phyloP scores from a whole-genome alignment of 2,888 invertebrate species.

The Ichneumon xanthorius region DNA sequence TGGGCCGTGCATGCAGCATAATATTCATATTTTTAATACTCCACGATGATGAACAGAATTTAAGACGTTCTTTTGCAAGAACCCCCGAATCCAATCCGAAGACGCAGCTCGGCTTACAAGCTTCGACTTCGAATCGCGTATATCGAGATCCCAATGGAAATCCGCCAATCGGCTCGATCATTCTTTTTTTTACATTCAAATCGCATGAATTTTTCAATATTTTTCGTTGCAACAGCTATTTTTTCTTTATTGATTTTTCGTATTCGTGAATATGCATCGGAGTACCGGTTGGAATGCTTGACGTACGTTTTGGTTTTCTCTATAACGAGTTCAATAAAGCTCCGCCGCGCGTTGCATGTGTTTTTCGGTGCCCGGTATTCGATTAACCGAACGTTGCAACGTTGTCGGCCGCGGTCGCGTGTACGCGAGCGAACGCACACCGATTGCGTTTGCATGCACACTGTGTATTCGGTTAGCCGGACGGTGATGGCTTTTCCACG shows the following conservation, averaged over 20 bases:
- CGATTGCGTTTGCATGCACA: background rate
- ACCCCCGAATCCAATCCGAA: background rate
- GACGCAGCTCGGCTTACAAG: background rate
- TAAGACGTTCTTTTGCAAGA: background rate
- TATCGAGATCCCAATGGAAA: background rate
- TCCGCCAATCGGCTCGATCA: background rate
- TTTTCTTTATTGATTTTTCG: background rate
- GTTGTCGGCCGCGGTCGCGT: background rate
- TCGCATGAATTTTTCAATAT: constrained; percentile 1
- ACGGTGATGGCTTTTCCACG: constrained; percentile 4
- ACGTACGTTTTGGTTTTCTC: background rate
- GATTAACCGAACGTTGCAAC: background rate
- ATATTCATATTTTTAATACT: constrained; percentile 1
- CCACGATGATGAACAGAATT: background rate
- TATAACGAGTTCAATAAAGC: constrained; percentile 18
- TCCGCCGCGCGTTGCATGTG: background rate
- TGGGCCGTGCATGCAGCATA: background rate
- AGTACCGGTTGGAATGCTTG: background rate
- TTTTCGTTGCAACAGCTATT: background rate
- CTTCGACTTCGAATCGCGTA: background rate
- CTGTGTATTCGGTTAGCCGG: background rate
- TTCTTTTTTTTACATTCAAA: background rate
- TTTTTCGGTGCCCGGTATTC: background rate
- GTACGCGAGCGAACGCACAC: background rate
- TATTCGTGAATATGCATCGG: constrained; percentile 12